These are phyloP conservation scores for Dinoponera quadriceps DNA, from an alignment of 1,140 invertebrate genomes.

Conservation along the genomic window DNA sequence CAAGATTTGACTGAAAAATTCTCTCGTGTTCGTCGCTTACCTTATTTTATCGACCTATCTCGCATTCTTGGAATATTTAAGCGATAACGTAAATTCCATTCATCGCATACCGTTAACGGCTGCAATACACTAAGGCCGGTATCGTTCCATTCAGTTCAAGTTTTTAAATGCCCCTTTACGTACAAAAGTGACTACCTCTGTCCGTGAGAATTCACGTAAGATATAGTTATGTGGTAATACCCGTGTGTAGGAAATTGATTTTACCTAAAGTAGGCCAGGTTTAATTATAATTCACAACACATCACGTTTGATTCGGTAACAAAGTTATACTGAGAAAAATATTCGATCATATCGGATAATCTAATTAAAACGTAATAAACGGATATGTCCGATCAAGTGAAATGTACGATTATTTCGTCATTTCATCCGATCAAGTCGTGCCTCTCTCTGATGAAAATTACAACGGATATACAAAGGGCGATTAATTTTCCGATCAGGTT, in stretches of 20 bases:
- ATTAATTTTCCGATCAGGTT: too few species aligned
- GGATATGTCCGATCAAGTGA: too few species aligned
- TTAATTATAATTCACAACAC: too few species aligned
- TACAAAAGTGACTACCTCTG: neutral
- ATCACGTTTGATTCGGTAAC: neutral
- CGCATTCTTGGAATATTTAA: neutral
- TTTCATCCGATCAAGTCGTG: too few species aligned
- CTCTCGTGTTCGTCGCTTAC: neutral
- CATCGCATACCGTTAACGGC: neutral
- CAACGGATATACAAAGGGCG: too few species aligned
- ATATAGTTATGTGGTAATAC: too few species aligned
- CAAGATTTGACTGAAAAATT: conserved; percentile 16
- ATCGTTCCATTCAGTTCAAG: neutral
- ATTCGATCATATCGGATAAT: too few species aligned
- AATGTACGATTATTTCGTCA: too few species aligned
- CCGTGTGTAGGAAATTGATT: too few species aligned
- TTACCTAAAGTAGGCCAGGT: too few species aligned
- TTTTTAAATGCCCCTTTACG: neutral
- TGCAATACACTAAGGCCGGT: neutral
- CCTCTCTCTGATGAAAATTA: too few species aligned
- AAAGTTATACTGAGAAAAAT: neutral
- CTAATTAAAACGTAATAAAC: too few species aligned
- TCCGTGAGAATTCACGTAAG: neutral
- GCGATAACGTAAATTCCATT: neutral
- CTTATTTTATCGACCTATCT: neutral